A percentile compares a stretch with the other conserved stretches of the same genome.
These are phyloP conservation scores for silkworm (Bombyx mori) DNA, from an alignment of 1,140 invertebrate species.

Conservation along the genomic window DNA sequence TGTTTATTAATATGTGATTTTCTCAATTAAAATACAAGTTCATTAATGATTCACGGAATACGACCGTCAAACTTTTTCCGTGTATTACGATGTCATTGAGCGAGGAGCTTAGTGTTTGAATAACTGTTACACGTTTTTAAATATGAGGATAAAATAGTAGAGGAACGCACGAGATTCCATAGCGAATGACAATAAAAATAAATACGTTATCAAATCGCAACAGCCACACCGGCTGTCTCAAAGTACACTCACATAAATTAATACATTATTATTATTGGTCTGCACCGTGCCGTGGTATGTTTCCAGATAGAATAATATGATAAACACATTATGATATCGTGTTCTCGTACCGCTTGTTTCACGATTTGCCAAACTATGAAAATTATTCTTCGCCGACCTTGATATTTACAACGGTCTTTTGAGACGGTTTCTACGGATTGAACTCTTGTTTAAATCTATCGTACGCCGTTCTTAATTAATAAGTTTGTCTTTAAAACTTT, in stretches of 20 bases:
- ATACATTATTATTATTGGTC: conserved; percentile 3
- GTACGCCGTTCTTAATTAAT: too few relatives aligned
- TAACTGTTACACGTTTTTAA: background rate
- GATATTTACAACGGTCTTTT: conserved; percentile 33
- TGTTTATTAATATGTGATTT: conserved; percentile 30
- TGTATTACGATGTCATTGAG: background rate
- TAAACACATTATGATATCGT: conserved; percentile 13
- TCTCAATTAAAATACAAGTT: conserved; percentile 30
- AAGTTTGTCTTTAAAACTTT: too few relatives aligned
- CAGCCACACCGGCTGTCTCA: conserved; percentile 12
- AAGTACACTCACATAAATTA: conserved; percentile 14
- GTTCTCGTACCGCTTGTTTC: conserved; percentile 14
- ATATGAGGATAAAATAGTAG: conserved; percentile 1
- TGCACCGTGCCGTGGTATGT: conserved; percentile 7
- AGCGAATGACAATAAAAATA: conserved; percentile 10
- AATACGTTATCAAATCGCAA: conserved; percentile 17
- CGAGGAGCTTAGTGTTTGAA: background rate
- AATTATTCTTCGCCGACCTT: conserved; percentile 26
- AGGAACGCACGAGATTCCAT: background rate
- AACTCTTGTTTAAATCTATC: too few relatives aligned
- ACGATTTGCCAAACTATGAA: conserved; percentile 16
- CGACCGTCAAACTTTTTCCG: conserved; percentile 5
- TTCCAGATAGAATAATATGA: conserved; percentile 15
- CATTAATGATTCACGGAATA: conserved; percentile 32
- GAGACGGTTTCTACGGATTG: conserved; percentile 18